Conservation (phyloP, 2,888 invertebrate species). For the Criorhina ranunculi region DNA sequence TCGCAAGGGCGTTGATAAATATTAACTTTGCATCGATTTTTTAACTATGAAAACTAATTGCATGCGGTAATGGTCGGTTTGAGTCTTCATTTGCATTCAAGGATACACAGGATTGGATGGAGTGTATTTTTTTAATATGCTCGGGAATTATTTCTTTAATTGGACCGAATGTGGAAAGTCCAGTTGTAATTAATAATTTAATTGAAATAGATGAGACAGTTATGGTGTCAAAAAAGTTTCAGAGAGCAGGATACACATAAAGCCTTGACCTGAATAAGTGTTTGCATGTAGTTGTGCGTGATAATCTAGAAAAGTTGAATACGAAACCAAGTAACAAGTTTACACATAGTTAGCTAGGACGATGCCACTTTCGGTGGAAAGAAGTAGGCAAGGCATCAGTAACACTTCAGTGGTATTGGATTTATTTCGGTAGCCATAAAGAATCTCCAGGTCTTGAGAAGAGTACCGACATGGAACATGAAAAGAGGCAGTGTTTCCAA, state of each 20-base stretch:
- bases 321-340: no score
- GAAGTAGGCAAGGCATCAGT: no score
- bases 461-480: no score
- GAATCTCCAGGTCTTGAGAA: no score
- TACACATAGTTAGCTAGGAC: no score
- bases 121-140: constrained; percentile 49
- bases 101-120: background rate
- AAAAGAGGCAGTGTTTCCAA: no score
- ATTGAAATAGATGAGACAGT: constrained; percentile 49
- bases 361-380: no score
- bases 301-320: no score
- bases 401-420: no score
- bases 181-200: constrained; percentile 62
- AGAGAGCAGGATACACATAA: constrained; percentile 15
- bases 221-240: constrained; percentile 56
- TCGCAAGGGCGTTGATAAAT: constrained; percentile 62
- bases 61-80: background rate
- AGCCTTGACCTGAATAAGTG: constrained; percentile 46
- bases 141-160: constrained; percentile 60
- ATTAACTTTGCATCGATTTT: constrained; percentile 71
- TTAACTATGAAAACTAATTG: constrained; percentile 50
- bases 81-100: constrained; percentile 18
- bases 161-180: constrained; percentile 41
- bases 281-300: background rate
- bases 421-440: no score